Conservation (phyloP, 2,888 invertebrate species). For the Drosophila affinis region DNA sequence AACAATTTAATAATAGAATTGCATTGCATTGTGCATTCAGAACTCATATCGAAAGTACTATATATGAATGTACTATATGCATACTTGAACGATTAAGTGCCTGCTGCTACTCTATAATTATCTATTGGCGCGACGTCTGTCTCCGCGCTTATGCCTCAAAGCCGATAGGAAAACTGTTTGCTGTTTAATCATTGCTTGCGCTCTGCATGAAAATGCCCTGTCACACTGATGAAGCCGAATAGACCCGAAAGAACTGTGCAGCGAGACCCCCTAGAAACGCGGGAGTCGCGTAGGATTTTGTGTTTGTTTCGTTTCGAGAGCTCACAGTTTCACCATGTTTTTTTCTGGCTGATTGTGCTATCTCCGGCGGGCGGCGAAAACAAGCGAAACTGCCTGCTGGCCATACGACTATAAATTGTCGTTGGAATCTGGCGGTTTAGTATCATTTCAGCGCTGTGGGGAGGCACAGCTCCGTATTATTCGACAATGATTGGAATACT, state of each 20-base stretch:
- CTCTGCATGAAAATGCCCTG: neutral
- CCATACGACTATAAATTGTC: conserved; percentile 24
- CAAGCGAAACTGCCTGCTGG: neutral
- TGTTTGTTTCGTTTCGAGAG: no score
- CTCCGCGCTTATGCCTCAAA: neutral
- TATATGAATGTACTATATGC: neutral
- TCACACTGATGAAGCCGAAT: conserved; percentile 23
- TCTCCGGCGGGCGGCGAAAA: no score
- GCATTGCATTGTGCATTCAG: neutral
- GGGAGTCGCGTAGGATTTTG: no score
- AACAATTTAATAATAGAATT: neutral
- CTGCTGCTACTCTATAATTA: neutral
- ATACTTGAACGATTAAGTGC: neutral
- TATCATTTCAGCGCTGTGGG: neutral
- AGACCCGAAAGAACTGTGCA: neutral
- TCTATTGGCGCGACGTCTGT: neutral
- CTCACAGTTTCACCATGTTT: no score
- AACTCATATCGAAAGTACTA: neutral
- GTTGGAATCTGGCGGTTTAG: neutral
- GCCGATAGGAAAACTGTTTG: neutral
- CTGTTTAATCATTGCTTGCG: neutral
- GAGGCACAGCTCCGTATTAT: neutral
- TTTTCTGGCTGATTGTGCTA: no score
- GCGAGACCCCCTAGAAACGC: no score
- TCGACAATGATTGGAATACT: conserved; percentile 26